Evolutionary conservation across 2,797 vertebrate genomes (phyloP), one percentile per base, ranked within the genome.

Genomic region (Sebastes matsubarae): DNA sequence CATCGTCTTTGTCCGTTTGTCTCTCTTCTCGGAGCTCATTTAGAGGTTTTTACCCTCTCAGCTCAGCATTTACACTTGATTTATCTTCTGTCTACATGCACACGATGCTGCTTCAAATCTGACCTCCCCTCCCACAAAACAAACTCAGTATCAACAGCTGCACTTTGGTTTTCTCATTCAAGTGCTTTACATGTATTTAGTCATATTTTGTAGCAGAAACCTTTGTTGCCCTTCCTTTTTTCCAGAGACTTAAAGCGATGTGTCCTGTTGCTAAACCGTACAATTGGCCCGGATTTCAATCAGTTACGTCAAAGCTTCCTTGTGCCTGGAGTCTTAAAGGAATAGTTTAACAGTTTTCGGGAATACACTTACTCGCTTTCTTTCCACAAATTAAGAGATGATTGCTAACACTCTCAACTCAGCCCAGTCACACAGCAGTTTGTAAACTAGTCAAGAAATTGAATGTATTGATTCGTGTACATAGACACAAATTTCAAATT

Each of bases 1-100:
- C 82, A 75, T 72, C 20, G 63, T 89, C 79, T 88, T 85, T 83
- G 84, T 90, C 80, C 6, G 59, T 90, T 87, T 88, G 69, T 89
- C 57, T 90, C 64, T 87, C 76, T 66, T 63, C 85, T 87, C 58
- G 0, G 60, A 81, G 79, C 82, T 87, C 65, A 34, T 57, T 30
- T 13, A 16, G 32, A 61, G 42, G 30, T 58, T 77, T 82, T 82
- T 16, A 54, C 24, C 68, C 66, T 77, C 59, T 63, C 24, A 16
- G 60, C 67, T 81, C 1, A 1, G 55, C 68, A 42, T 59, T 55
- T 38, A 79, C n/a, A 71, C 72, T 61, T 71, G 59, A 71, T 59
- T 4, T 64, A 1, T 72, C 63, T 58, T 46, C 38, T 46, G 64
- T 75, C 22, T 6, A 74, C 36, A 55, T 34, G 30, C 60, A 76